A percentile compares a stretch with the other conserved stretches of the same genome.
These are phyloP conservation scores for Drosophila virilis DNA, from an alignment of 1,140 invertebrate species.

Conservation along the genomic window DNA sequence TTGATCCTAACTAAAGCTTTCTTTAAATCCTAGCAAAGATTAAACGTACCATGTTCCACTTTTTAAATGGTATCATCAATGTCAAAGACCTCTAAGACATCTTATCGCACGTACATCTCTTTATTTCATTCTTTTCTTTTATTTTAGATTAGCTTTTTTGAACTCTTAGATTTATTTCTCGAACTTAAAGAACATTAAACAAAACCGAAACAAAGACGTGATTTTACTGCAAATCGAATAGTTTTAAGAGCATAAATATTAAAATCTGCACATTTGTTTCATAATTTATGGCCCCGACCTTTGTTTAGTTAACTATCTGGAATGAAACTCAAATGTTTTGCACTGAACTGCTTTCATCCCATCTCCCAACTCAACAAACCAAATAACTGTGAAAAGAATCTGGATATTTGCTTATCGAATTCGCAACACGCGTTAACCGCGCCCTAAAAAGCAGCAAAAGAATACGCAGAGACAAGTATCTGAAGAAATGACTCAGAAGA, in stretches of 20 bases:
- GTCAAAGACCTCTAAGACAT: background rate
- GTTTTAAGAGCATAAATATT: background rate
- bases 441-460: constrained; percentile 20
- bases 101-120: background rate
- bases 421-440: constrained; percentile 21
- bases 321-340: background rate
- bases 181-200: background rate
- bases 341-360: background rate
- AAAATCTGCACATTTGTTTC: background rate
- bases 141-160: background rate
- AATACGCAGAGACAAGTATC: constrained; percentile 20
- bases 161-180: background rate
- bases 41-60: background rate
- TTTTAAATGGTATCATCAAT: background rate
- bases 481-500: constrained; percentile 15
- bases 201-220: background rate
- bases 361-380: too few species aligned
- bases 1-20: too few species aligned
- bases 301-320: background rate
- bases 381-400: constrained; percentile 1
- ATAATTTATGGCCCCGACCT: background rate
- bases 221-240: background rate
- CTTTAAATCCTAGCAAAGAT: too few species aligned
- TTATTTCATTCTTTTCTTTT: background rate
- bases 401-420: constrained; percentile 47